Base-by-base conservation (phyloP, 2,113 vertebrate species). In the Colistium nudipinnis region DNA sequence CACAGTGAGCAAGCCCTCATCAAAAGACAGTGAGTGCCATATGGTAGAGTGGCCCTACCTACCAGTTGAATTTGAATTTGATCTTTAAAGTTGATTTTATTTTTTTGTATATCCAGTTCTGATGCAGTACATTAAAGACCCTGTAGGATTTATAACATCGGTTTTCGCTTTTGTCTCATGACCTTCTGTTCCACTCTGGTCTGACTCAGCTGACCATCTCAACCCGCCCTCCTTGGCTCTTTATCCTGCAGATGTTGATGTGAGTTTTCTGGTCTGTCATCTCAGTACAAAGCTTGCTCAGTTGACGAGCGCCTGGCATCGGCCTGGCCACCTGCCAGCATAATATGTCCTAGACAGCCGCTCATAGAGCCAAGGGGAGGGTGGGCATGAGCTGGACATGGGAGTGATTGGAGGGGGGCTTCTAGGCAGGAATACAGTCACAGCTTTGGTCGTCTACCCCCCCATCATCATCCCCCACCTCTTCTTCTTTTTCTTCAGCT, bases 321-420 rank as follows among this genome's bases (percentile, higher is more conserved):
- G 36, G 63, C 63, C 62, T 90, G 90, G 87, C 78, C 14, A 43
- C 41, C 64, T 45, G 84, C 90, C 90, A 88, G 70, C 45, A 11
- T 85, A 87, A 87, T 91, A 85, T 87, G 76, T 87, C 83, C 78
- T 83, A 88, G 83, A 85, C 86, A 84, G 75, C 69, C 73, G 45
- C 64, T 59, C 35, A 48, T 57, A 67, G 69, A 55, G 47, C 54
- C 43, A 24, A 31, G 52, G 28, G 54, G 35, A 54, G 60, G 74
- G 56, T 22, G 65, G 62, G 49, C 43, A 63, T 48, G 56, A 64
- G 69, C 69, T 36, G 57, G 81, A 52, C 62, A 70, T 20, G 31
- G n/a, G 20, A 49, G 54, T 11, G n/a, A 10, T 4, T 14, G 17
- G 10, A 28, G 31, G 20, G 22, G 5, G 4, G 16, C 8, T 36